Base-by-base conservation (phyloP, 2,888 invertebrate species). In the Callinectes sapidus region DNA sequence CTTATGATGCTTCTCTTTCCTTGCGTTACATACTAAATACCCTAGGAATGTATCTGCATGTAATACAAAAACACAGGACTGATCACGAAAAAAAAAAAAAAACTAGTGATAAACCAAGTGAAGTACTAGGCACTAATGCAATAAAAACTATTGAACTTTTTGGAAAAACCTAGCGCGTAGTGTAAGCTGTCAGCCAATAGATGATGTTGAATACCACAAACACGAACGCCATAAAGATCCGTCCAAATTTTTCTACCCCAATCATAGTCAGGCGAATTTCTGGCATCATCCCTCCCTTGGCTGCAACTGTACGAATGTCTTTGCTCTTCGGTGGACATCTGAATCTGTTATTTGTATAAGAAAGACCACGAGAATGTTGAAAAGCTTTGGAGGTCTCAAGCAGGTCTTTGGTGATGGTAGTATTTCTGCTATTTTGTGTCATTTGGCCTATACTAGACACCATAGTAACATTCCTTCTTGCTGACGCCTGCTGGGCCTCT, bases 141-240 rank as follows among this genome's bases (percentile, higher is more conserved):
- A 2, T 66, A 23, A n/a, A 66, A n/a, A n/a, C 14, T 18, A 2
- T n/a, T n/a, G n/a, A 16, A n/a, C 66, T 66, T 66, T 1, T n/a
- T 2, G n/a, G 23, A 13, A n/a, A 66, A n/a, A 16, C 55, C 14
- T 54, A 54, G 35, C 23, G 28, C 5, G 54, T 87, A 8, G 55
- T 61, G 28, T 91, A 91, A 2, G 91, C 91, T 0, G 13, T 87
- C 32, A 91, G 35, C 91, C 91, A 91, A 23, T 91, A 91, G 10
- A 35, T 39, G n/a, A 66, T 2, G 39, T 91, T 91, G 61, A 91
- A 91, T 23, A 91, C 35, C 6, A 86, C 28, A 23, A 87, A 91
- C n/a, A 91, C 87, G 6, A 42, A 18, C 5, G 91, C 91, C 66
- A 91, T 42, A 23, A 87, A 91, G 55, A 86, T 32, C 5, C 91